Conservation (phyloP, 2,797 vertebrate species). For the Bucorvus abyssinicus region DNA sequence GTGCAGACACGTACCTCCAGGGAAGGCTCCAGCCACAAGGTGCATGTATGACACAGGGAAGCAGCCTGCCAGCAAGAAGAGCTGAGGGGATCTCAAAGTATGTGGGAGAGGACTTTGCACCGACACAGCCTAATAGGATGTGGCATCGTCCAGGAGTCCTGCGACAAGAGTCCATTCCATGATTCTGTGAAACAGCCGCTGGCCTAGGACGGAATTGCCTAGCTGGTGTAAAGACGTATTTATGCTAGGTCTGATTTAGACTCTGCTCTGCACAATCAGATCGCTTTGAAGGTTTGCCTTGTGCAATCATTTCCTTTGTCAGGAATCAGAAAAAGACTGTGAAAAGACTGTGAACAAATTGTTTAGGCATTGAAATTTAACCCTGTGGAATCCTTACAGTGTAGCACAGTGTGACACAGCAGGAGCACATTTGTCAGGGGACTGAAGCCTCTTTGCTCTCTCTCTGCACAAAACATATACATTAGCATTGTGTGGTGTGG, state of each 20-base stretch:
- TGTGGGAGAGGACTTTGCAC: background rate
- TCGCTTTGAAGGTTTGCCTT: slow-evolving; percentile 47
- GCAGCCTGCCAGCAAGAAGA: background rate
- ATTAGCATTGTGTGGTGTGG: slow-evolving; percentile 40
- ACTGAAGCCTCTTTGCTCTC: slow-evolving; percentile 47
- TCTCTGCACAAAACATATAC: slow-evolving; percentile 35
- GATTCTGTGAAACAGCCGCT: background rate
- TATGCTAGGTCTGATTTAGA: slow-evolving; percentile 44
- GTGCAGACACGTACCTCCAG: background rate
- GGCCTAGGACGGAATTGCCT: background rate
- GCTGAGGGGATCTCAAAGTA: background rate
- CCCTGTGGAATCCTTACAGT: slow-evolving; percentile 64
- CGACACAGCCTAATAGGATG: background rate
- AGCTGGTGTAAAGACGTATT: slow-evolving; percentile 2
- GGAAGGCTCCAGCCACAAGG: background rate
- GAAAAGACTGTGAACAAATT: slow-evolving; percentile 63
- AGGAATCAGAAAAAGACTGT: slow-evolving; percentile 60
- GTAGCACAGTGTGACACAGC: slow-evolving; percentile 60
- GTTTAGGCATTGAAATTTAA: slow-evolving; percentile 65
- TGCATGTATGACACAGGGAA: background rate
- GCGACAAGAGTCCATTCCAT: background rate
- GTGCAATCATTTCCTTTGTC: slow-evolving; percentile 60
- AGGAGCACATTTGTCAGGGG: slow-evolving; percentile 54
- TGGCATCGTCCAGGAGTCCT: background rate
- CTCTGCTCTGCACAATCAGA: slow-evolving; percentile 44